These are phyloP conservation scores for Phyllotreta cruciferae DNA, from an alignment of 2,888 invertebrate species.

Conservation along the genomic window DNA sequence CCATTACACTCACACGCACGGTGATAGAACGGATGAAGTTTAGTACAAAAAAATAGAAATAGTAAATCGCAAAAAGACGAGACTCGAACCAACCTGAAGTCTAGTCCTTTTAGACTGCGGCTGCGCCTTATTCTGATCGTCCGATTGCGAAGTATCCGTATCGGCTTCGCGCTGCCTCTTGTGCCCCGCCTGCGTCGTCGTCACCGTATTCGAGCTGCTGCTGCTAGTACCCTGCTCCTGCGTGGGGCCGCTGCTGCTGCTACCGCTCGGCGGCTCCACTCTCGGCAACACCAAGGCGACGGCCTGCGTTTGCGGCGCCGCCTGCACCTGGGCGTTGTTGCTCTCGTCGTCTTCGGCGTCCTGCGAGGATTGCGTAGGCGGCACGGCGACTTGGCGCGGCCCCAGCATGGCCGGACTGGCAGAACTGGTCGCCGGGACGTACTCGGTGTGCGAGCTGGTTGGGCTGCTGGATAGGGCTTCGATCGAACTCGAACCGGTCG, in stretches of 20 bases:
- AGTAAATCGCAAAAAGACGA: background rate
- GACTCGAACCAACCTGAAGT: conserved; percentile 59
- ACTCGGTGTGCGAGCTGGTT: conserved; percentile 79
- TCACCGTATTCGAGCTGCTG: conserved; percentile 70
- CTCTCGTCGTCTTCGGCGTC: conserved; percentile 64
- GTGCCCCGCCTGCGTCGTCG: conserved; percentile 70
- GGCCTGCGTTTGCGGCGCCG: conserved; percentile 65
- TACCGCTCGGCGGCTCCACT: conserved; percentile 68
- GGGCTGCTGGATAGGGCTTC: conserved; percentile 72
- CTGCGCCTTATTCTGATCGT: conserved; percentile 59
- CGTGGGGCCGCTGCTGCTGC: conserved; percentile 53
- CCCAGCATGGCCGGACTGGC: conserved; percentile 61
- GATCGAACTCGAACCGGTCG: conserved; percentile 60
- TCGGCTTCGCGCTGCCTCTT: conserved; percentile 69
- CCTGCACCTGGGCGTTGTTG: conserved; percentile 44
- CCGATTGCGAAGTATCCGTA: conserved; percentile 62
- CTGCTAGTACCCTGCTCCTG: conserved; percentile 55
- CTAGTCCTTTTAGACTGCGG: conserved; percentile 64
- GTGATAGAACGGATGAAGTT: no score
- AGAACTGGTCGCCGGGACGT: conserved; percentile 85
- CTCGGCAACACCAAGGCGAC: conserved; percentile 76
- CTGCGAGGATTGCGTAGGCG: conserved; percentile 67
- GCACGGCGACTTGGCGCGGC: conserved; percentile 72
- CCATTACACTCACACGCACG: no score
- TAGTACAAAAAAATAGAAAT: no score